These are phyloP conservation scores for Microtus oregoni DNA, from an alignment of 2,113 vertebrate genomes.

Conservation along the genomic window DNA sequence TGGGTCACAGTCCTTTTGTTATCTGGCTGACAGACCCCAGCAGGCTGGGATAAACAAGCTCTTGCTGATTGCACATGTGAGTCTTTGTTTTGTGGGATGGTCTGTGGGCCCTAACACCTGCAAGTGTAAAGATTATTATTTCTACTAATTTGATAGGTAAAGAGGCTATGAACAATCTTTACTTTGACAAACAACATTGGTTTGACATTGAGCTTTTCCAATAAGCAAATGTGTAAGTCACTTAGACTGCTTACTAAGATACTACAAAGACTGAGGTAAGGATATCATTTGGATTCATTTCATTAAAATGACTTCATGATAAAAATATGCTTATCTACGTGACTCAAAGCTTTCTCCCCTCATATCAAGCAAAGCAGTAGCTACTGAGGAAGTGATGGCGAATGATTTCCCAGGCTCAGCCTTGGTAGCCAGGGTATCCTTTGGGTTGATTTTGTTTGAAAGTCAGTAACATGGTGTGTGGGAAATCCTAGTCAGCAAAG, in stretches of 20 bases:
- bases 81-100: no score
- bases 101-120: neutral
- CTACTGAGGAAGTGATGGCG: neutral
- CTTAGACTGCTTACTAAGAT: neutral
- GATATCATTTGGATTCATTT: neutral
- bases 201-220: neutral
- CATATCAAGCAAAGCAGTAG: neutral
- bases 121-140: neutral
- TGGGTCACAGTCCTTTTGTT: no score
- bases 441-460: neutral
- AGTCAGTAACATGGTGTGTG: neutral
- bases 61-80: no score
- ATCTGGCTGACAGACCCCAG: no score
- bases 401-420: neutral
- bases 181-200: neutral
- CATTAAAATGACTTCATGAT: neutral
- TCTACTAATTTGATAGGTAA: conserved; percentile 7
- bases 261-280: neutral
- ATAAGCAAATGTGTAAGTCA: neutral
- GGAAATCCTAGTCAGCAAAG: neutral
- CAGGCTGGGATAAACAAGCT: no score
- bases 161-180: neutral
- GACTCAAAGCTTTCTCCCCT: neutral
- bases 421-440: no score
- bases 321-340: neutral